Conservation (phyloP, 2,888 invertebrate genomes). For the Troides oblongomaculatus region DNA sequence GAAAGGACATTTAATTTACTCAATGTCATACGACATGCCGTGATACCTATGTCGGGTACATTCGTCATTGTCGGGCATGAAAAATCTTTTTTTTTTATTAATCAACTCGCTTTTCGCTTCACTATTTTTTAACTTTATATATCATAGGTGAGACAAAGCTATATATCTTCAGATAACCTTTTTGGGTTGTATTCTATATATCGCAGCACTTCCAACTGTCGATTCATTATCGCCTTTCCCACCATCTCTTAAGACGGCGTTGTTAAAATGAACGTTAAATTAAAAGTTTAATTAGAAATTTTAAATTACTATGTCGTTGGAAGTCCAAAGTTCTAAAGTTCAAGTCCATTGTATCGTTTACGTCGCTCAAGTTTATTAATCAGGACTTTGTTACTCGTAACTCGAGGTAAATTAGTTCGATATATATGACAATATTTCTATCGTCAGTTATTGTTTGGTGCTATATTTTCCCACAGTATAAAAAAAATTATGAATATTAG, state of each 20-base stretch:
- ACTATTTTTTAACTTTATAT: too few species aligned
- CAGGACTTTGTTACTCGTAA: conserved; percentile 20
- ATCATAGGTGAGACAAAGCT: too few species aligned
- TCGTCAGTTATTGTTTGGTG: neutral
- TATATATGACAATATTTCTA: conserved; percentile 9
- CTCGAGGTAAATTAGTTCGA: conserved; percentile 21
- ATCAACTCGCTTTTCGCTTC: neutral
- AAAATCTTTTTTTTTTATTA: neutral
- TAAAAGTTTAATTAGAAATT: conserved; percentile 21
- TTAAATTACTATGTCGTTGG: conserved; percentile 11
- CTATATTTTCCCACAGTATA: neutral
- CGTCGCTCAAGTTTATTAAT: conserved; percentile 29
- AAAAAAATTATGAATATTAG: neutral
- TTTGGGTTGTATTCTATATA: neutral
- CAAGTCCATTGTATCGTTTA: conserved; percentile 24
- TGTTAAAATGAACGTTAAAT: conserved; percentile 1
- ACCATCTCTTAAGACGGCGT: neutral
- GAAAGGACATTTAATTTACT: conserved; percentile 1
- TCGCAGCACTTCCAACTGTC: neutral
- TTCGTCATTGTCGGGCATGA: conserved; percentile 2
- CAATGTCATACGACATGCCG: neutral
- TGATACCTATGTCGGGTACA: neutral
- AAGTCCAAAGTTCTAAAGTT: conserved; percentile 16
- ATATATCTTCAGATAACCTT: too few species aligned
- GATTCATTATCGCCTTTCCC: neutral